phyloP scores from a whole-genome alignment of 2,888 invertebrate genomes.

The Ichneumon xanthorius region DNA sequence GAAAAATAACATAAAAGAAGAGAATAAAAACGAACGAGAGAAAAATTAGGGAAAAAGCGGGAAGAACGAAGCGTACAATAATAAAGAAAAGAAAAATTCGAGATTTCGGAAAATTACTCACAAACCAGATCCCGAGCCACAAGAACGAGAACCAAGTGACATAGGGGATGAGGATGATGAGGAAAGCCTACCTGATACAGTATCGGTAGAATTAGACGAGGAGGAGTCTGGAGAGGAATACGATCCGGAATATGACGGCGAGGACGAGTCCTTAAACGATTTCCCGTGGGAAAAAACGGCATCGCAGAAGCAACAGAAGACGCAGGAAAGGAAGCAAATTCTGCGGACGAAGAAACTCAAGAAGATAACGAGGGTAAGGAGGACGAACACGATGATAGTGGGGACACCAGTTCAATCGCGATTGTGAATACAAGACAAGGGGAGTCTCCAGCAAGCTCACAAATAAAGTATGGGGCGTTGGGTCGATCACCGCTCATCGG shows the following conservation, averaged over 20 bases:
- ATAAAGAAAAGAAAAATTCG: background rate
- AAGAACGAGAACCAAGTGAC: background rate
- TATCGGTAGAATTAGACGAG: background rate
- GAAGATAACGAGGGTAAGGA: background rate
- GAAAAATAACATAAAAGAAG: too few species aligned
- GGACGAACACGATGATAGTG: background rate
- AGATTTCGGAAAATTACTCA: background rate
- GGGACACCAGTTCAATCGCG: conserved; percentile 13
- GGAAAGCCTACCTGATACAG: background rate
- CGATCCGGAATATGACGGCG: too few species aligned
- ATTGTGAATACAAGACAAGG: background rate
- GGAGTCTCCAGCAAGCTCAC: background rate
- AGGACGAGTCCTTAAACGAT: background rate
- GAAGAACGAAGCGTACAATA: background rate
- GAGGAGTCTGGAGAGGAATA: conserved; percentile 10
- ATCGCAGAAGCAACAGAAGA: too few species aligned
- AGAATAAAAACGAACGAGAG: too few species aligned
- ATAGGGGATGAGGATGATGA: background rate
- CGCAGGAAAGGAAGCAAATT: background rate
- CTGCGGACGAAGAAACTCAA: background rate
- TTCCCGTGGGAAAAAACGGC: background rate
- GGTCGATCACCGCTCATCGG: background rate
- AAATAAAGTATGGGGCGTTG: background rate
- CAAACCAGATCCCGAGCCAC: too few species aligned
- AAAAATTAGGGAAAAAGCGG: too few species aligned